Conservation (phyloP, 2,888 invertebrate species). For the Temnothorax rugatulus region DNA sequence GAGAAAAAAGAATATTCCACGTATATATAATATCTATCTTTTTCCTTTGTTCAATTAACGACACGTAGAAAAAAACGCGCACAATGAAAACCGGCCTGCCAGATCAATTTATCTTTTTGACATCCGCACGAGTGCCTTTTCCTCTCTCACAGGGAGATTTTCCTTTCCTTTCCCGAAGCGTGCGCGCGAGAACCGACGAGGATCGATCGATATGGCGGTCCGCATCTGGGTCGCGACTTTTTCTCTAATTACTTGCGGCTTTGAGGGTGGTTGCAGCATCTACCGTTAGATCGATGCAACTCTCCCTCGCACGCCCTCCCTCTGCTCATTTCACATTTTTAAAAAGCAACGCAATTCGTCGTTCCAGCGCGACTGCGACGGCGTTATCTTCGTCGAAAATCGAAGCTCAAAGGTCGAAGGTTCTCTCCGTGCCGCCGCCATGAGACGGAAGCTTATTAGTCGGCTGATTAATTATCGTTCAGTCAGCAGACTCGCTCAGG, state of each 20-base stretch:
- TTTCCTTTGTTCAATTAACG: conserved; percentile 58
- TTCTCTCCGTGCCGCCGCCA: conserved; percentile 45
- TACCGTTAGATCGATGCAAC: conserved; percentile 65
- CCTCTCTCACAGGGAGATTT: conserved; percentile 60
- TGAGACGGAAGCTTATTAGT: conserved; percentile 66
- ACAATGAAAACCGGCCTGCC: conserved; percentile 24
- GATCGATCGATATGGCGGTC: conserved; percentile 73
- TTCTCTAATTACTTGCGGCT: conserved; percentile 75
- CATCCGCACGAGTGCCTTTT: conserved; percentile 44
- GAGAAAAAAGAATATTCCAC: background rate
- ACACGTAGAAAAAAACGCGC: conserved; percentile 8
- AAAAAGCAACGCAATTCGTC: conserved; percentile 53
- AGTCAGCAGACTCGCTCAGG: conserved; percentile 45
- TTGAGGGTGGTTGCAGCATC: conserved; percentile 61
- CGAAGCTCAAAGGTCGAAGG: conserved; percentile 68
- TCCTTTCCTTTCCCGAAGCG: conserved; percentile 43
- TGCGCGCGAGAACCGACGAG: conserved; percentile 38
- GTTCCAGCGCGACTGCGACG: conserved; percentile 38
- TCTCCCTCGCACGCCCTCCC: conserved; percentile 56
- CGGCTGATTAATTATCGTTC: conserved; percentile 73
- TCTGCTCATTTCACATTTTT: conserved; percentile 21
- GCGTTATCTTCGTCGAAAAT: conserved; percentile 69
- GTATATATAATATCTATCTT: conserved; percentile 21
- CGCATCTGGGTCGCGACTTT: conserved; percentile 76
- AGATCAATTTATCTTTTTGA: conserved; percentile 69